Conservation (phyloP, 2,797 vertebrate genomes). For the Parotocinclus haroldoi region DNA sequence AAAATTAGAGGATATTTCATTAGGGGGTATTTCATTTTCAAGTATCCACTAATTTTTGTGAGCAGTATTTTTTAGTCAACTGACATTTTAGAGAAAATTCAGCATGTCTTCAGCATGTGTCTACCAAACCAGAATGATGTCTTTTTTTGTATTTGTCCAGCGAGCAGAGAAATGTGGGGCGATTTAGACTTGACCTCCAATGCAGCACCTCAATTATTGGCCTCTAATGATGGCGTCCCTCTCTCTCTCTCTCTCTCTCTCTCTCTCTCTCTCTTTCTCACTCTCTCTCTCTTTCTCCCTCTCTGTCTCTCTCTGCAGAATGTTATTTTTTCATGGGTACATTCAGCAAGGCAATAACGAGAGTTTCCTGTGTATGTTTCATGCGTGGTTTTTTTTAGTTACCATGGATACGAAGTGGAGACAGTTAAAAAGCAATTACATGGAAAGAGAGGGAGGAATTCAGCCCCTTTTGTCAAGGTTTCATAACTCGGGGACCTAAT, state of each 20-base stretch:
- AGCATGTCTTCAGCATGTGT: neutral
- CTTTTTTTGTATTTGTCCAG: slow-evolving; percentile 13
- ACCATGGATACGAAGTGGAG: slow-evolving; percentile 82
- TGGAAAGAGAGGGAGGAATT: slow-evolving; percentile 71
- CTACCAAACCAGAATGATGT: slow-evolving; percentile 23
- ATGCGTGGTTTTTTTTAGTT: slow-evolving; percentile 76
- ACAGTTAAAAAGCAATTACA: slow-evolving; percentile 82
- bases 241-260: slow-evolving; percentile 50
- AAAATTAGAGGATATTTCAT: no score
- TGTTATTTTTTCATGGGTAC: slow-evolving; percentile 53
- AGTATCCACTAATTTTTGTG: no score
- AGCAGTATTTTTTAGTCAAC: neutral
- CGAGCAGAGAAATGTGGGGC: slow-evolving; percentile 20
- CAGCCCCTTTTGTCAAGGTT: slow-evolving; percentile 80
- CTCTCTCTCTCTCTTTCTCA: slow-evolving; percentile 53
- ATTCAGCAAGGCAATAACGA: slow-evolving; percentile 71
- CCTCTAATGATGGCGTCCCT: slow-evolving; percentile 24
- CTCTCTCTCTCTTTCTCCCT: slow-evolving; percentile 23
- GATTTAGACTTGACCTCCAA: slow-evolving; percentile 17
- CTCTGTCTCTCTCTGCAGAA: slow-evolving; percentile 46
- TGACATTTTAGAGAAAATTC: slow-evolving; percentile 5
- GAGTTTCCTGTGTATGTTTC: slow-evolving; percentile 73
- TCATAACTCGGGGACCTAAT: slow-evolving; percentile 72
- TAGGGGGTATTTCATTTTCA: no score
- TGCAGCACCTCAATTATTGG: slow-evolving; percentile 29